These are phyloP conservation scores for Rhinopomastus cyanomelas DNA, from an alignment of 2,113 vertebrate genomes.

Conservation along the genomic window DNA sequence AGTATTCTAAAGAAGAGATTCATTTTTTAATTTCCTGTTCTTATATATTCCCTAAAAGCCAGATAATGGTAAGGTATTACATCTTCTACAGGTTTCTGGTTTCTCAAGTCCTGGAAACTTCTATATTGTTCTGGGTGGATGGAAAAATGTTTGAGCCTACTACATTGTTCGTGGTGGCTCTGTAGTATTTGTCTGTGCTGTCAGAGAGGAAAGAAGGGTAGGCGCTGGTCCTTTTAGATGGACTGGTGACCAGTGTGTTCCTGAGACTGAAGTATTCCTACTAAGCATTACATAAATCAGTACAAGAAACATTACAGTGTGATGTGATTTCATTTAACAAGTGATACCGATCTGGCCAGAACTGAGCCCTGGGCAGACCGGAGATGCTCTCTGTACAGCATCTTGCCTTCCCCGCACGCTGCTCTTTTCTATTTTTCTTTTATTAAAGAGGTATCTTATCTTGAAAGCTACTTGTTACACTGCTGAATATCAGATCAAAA, in stretches of 20 bases:
- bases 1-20: neutral
- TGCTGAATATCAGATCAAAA: neutral
- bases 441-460: conserved; percentile 27
- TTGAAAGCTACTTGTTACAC: conserved; percentile 14
- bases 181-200: neutral
- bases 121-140: neutral
- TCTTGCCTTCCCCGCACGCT: neutral
- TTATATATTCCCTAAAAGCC: neutral
- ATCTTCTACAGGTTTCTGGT: neutral
- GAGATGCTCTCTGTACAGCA: neutral
- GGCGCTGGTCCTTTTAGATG: neutral
- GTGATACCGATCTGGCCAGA: neutral
- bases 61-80: neutral
- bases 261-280: neutral
- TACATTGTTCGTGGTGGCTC: neutral
- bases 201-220: neutral
- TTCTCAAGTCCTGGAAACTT: neutral
- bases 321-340: conserved; percentile 7
- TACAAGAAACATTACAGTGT: neutral
- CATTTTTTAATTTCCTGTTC: neutral
- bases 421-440: conserved; percentile 18
- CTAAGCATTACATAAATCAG: neutral
- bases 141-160: neutral
- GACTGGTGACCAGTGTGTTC: rapidly evolving
- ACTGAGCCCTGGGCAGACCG: neutral